Base-by-base conservation (phyloP, 92 coral and sea anemone species). In the Paragorgia papillata region DNA sequence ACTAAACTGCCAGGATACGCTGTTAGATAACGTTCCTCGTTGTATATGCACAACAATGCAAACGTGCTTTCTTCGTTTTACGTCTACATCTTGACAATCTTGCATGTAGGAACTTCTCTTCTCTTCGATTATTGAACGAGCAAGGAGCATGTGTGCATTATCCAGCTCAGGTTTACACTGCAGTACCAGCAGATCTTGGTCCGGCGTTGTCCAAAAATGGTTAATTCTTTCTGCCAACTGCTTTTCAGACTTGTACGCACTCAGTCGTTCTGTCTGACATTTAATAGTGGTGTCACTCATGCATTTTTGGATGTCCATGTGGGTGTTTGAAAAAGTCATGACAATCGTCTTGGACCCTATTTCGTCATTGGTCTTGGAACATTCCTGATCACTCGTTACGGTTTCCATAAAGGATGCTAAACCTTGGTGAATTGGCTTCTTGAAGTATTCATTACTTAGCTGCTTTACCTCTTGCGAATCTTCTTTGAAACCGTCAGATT, bases 91-190 rank as follows among this genome's bases (percentile, higher is more conserved):
- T 74, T 26, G 57, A 40, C 28, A 30, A 5, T 26, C 62, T 34
- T 68, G 57, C 44, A 65, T 33, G 79, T 86, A 88, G 34, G 73
- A 60, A 26, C 66, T 80, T 19, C 95, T 84, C 56, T 86, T 89
- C 61, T 86, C 88, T 75, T 92, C 97, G 39, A 92, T 85, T 58
- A 87, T 89, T 19, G 95, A 83, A 48, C 90, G 90, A 30, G 90
- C 89, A 44, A 89, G 87, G 15, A 89, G 88, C 90, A 92, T 82
- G 73, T 92, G 95, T 12, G 88, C 46, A 9, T 89, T 86, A 83
- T 92, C 97, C 24, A 87, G 81, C 69, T 90, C 94, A 25, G 95
- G 97, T 31, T 84, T 71, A 57, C 97, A 92, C 66, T 92, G 97
- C 31, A 91, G 73, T 0, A 87, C 92, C 15, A 92, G 71, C 55